A percentile compares a stretch with the other conserved stretches of the same genome.
Conservation (phyloP, 2,113 vertebrate species). For the Perognathus longimembris region DNA sequence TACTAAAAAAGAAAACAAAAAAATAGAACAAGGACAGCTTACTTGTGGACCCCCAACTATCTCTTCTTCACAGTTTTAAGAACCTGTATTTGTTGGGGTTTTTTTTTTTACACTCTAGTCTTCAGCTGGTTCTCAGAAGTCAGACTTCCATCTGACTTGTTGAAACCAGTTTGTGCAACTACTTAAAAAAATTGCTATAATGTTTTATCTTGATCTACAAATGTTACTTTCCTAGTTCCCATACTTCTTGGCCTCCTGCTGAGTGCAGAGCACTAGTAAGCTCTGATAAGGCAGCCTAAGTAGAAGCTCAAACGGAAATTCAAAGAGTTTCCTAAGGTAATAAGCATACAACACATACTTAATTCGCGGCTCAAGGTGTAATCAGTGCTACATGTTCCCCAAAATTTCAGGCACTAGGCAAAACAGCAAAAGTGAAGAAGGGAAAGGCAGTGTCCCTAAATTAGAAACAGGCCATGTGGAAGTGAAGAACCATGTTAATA, state of each 20-base stretch:
- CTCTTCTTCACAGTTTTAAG: not conserved
- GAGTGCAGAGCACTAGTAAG: not conserved
- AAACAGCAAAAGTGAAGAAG: not conserved
- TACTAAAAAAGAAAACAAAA: too few relatives aligned
- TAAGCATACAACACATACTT: not conserved
- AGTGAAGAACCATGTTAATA: not conserved
- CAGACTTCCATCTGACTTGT: not conserved
- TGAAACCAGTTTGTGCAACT: too few relatives aligned
- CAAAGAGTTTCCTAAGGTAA: not conserved
- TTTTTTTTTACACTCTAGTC: not conserved
- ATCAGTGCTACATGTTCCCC: not conserved
- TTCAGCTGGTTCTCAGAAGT: not conserved
- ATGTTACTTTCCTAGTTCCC: not conserved
- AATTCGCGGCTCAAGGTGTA: not conserved
- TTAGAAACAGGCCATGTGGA: not conserved
- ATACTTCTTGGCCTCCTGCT: not conserved
- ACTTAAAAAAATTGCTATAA: too few relatives aligned
- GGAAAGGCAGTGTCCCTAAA: not conserved
- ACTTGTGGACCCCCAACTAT: not conserved
- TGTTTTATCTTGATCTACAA: not conserved
- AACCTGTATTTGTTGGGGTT: constrained; percentile 1
- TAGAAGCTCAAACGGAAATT: not conserved
- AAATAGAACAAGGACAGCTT: not conserved
- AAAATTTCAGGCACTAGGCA: not conserved
- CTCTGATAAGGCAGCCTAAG: not conserved